Conservation (phyloP, 2,797 vertebrate genomes). For the Spinus pinus region DNA sequence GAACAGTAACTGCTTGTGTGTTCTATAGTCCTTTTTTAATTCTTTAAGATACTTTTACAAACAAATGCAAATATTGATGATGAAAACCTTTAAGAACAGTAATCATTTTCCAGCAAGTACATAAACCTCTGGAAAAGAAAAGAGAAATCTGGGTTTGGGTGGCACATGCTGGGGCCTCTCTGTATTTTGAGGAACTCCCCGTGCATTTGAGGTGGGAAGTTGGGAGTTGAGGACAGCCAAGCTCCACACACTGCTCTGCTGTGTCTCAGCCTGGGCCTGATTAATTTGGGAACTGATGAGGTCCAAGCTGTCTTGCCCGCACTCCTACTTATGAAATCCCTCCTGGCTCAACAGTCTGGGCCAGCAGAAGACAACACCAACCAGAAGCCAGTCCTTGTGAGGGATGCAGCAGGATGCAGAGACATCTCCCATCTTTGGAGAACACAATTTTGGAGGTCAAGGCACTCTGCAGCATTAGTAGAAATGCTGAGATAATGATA, state of each 20-base stretch:
- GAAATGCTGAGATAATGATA: not conserved
- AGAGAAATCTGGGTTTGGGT: not conserved
- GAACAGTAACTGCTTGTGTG: not conserved
- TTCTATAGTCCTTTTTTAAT: not conserved
- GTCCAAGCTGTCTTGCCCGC: not conserved
- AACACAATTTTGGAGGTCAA: not conserved
- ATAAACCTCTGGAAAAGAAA: not conserved
- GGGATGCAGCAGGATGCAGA: not conserved
- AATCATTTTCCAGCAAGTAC: not conserved
- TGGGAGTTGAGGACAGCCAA: not conserved
- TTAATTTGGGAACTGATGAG: not conserved
- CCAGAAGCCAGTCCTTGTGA: too few relatives aligned
- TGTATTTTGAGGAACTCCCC: not conserved
- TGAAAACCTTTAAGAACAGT: not conserved
- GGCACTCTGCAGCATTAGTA: not conserved
- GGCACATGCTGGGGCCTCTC: not conserved
- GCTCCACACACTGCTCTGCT: not conserved
- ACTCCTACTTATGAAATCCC: not conserved
- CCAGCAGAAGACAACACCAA: not conserved
- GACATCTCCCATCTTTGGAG: not conserved
- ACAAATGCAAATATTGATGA: constrained; percentile 16
- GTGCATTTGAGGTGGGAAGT: rapidly evolving
- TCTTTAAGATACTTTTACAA: not conserved
- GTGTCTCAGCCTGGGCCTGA: not conserved
- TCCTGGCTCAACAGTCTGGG: not conserved